Evolutionary conservation across 2,797 vertebrate genomes (phyloP).

Genomic region (Squalus acanthias): DNA sequence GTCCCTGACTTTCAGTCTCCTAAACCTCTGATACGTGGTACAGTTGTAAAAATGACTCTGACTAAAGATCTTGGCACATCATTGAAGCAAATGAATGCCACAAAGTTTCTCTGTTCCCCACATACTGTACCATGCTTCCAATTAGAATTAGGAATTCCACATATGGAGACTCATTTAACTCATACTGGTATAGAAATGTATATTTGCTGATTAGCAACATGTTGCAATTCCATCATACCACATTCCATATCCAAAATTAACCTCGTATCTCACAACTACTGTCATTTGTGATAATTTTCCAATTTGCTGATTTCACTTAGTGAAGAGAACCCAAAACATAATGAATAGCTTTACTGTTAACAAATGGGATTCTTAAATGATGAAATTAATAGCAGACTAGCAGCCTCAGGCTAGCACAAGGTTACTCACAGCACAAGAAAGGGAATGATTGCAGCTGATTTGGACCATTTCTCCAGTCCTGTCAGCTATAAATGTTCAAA

Average conservation of each 20-base stretch:
- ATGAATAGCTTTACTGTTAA: background rate
- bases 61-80: background rate
- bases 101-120: background rate
- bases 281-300: background rate
- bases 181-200: background rate
- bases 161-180: background rate
- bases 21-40: background rate
- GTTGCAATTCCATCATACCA: background rate
- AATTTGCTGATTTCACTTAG: constrained; percentile 18
- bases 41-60: background rate
- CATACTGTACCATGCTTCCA: background rate
- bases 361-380: background rate
- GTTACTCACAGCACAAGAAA: background rate
- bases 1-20: background rate
- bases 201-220: background rate
- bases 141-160: background rate
- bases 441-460: background rate
- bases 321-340: background rate
- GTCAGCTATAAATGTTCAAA: background rate
- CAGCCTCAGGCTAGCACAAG: background rate
- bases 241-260: constrained; percentile 9
- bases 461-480: background rate
- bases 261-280: background rate
- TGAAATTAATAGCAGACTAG: background rate
- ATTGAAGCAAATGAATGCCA: background rate